phyloP scores from a whole-genome alignment of 2,888 invertebrate genomes.

The Drosophila cracens region DNA sequence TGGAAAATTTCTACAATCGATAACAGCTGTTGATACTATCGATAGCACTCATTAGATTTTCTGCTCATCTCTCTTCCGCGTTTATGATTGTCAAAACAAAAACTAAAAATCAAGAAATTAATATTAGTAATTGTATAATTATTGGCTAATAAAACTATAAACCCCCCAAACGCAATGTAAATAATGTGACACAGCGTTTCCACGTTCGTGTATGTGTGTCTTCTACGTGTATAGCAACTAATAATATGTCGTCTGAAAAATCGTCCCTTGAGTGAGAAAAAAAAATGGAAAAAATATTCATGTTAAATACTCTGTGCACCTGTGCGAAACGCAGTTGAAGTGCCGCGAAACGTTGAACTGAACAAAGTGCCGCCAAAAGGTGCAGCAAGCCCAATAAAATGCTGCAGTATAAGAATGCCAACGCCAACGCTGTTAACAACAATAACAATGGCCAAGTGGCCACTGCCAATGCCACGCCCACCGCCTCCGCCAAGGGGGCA shows the following conservation, averaged over 20 bases:
- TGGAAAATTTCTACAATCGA: conserved; percentile 10
- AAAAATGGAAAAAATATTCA: conserved; percentile 44
- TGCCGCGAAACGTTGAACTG: conserved; percentile 3
- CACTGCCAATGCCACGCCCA: conserved; percentile 49
- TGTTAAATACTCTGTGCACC: conserved; percentile 23
- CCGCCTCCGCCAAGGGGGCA: conserved; percentile 63
- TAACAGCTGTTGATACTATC: conserved; percentile 7
- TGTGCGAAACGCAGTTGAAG: conserved; percentile 23
- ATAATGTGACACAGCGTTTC: conserved; percentile 13
- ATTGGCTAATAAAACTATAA: conserved; percentile 19
- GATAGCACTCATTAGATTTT: conserved; percentile 41
- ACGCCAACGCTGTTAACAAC: conserved; percentile 44
- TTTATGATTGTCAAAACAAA: conserved; percentile 77
- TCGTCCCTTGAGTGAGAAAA: conserved; percentile 32
- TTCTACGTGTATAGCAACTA: conserved; percentile 16
- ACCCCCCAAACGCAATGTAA: conserved; percentile 33
- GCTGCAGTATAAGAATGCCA: conserved; percentile 80
- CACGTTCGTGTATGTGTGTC: conserved; percentile 21
- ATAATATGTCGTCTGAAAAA: conserved; percentile 26
- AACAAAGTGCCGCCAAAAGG: conserved; percentile 9
- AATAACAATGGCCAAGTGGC: conserved; percentile 43
- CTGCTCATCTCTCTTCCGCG: conserved; percentile 68
- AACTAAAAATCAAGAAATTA: conserved; percentile 44
- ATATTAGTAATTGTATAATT: conserved; percentile 43
- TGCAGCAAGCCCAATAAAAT: conserved; percentile 43